phyloP scores from a whole-genome alignment of 2,797 vertebrate genomes.

The Anabacerthia variegaticeps region DNA sequence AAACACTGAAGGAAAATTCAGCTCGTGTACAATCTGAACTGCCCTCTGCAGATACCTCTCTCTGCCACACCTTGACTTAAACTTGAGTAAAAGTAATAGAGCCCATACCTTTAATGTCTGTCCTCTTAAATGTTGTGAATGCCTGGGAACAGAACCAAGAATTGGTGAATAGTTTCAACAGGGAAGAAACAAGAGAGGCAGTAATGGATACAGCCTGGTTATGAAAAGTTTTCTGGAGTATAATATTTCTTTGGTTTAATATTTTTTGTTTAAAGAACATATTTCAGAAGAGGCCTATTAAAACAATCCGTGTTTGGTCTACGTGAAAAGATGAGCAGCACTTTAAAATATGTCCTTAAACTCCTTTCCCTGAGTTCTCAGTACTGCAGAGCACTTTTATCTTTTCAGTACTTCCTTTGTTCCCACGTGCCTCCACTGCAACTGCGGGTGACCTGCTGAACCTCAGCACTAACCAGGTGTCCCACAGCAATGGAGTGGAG shows the following conservation, averaged over 20 bases:
- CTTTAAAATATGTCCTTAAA: not conserved
- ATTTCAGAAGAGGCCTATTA: not conserved
- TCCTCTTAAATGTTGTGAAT: not conserved
- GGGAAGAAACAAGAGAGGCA: not conserved
- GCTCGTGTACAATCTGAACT: rapidly evolving
- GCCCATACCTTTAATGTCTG: rapidly evolving
- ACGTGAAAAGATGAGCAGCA: not conserved
- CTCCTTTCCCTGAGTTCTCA: not conserved
- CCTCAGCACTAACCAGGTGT: not conserved
- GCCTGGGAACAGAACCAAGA: not conserved
- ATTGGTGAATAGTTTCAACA: not conserved
- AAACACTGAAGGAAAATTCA: not conserved
- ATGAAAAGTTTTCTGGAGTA: not conserved
- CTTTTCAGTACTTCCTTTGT: not conserved
- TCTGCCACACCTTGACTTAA: rapidly evolving
- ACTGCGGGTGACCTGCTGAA: not conserved
- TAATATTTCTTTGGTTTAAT: not conserved
- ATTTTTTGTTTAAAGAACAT: not conserved
- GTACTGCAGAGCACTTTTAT: not conserved
- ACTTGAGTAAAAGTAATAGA: not conserved
- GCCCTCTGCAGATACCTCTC: not conserved
- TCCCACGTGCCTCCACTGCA: rapidly evolving
- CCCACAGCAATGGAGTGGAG: rapidly evolving
- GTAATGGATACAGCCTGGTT: not conserved
- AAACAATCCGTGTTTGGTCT: not conserved